Evolutionary conservation across 2,888 invertebrate species (phyloP), one percentile per base, ranked within the genome.

Genomic region (Leucophenga maculata): DNA sequence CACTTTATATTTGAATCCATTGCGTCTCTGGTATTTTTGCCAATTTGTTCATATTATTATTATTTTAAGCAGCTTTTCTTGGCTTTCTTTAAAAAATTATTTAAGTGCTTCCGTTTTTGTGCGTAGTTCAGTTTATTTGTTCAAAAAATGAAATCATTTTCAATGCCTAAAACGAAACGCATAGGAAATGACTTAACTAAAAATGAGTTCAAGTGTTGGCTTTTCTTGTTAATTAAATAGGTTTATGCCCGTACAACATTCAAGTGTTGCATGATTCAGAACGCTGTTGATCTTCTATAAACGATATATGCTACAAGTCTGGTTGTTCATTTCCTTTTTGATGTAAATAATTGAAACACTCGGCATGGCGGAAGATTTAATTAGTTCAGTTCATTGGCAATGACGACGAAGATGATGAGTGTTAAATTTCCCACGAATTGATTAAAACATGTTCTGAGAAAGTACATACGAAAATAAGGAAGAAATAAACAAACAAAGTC

Each of bases 171-270:
- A 60, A 39, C 14, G 44, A 69, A 32, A 54, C 6, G 18, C 22
- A 22, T 69, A 75, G 85, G 85, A 85, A 85, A 77, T 85, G 83
- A 83, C 85, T 83, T 68, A 72, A 71, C 79, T 68, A 77, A 80
- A 83, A 81, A 66, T 68, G 64, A 48, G 57, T 68, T 59, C 71
- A 78, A 82, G 85, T 84, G 83, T 65, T 69, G 71, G 48, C 67
- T 67, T 64, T 73, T 66, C 69, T 72, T 70, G 68, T 73, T 70
- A 69, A 72, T 71, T 67, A 70, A 52, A 60, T 69, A 60, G 52
- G 11, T 39, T 39, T 39, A 39, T 39, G 3, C 11, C 11, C 4
- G 31, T 55, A 50, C 11, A 20, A 13, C 59, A 18, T 18, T 39
- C 31, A 71, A 66, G 64, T 62, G 55, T 44, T 57, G 22, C 46